A percentile compares a stretch with the other conserved stretches of the same genome.
Conservation (phyloP, 2,888 invertebrate genomes). For the Chromoteleia sp. region DNA sequence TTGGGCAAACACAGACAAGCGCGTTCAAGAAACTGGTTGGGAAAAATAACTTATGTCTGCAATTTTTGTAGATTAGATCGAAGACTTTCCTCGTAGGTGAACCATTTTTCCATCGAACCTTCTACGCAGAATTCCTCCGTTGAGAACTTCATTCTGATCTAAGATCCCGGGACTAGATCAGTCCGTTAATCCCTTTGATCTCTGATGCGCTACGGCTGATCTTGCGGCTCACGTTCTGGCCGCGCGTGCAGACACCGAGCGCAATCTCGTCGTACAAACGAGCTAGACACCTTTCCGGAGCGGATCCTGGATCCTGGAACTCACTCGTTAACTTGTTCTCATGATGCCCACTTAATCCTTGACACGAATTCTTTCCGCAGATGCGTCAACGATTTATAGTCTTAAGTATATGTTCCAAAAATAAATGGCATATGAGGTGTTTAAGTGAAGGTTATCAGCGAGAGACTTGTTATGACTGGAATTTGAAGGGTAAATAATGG, state of each 20-base stretch:
- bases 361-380: constrained; percentile 53
- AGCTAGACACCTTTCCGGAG: constrained; percentile 60
- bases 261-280: constrained; percentile 60
- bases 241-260: constrained; percentile 47
- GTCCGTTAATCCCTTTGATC: constrained; percentile 58
- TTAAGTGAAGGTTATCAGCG: constrained; percentile 39
- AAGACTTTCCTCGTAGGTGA: constrained; percentile 9
- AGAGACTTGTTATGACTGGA: constrained; percentile 35
- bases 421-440: constrained; percentile 46
- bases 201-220: constrained; percentile 42
- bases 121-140: constrained; percentile 43
- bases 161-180: constrained; percentile 45
- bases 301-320: constrained; percentile 52
- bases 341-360: constrained; percentile 59
- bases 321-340: constrained; percentile 57
- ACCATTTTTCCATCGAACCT: constrained; percentile 33
- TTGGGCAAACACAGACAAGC: constrained; percentile 41
- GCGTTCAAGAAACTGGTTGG: constrained; percentile 15
- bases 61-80: too few relatives aligned
- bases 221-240: constrained; percentile 54
- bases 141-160: constrained; percentile 60
- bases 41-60: constrained; percentile 7
- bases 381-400: constrained; percentile 39
- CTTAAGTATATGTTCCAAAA: constrained; percentile 46
- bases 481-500: constrained; percentile 49